phyloP scores from a whole-genome alignment of 2,888 invertebrate species.

The Drosophila ochracea region DNA sequence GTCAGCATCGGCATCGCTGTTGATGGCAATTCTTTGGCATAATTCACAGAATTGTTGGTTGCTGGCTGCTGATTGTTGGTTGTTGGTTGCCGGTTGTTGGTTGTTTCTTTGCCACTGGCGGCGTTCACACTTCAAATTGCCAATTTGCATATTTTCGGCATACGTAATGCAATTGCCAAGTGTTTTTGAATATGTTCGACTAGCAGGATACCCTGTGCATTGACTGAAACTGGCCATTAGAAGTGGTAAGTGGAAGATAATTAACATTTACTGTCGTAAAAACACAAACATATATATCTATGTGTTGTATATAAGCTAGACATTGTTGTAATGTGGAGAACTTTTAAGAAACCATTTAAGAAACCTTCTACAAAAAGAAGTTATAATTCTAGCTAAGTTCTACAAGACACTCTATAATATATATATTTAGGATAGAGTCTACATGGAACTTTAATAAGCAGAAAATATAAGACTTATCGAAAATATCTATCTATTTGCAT shows the following conservation, averaged over 20 bases:
- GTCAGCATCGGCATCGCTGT: constrained; percentile 15
- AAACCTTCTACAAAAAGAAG: background rate
- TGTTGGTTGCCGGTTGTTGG: constrained; percentile 21
- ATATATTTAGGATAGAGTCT: too few species aligned
- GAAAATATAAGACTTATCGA: background rate
- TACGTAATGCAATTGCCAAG: constrained; percentile 65
- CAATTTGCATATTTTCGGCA: constrained; percentile 77
- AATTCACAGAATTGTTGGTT: constrained; percentile 56
- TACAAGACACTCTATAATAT: background rate
- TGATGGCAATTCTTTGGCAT: constrained; percentile 55
- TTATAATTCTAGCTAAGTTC: background rate
- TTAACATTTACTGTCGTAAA: background rate
- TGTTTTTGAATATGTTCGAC: background rate
- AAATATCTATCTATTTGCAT: background rate
- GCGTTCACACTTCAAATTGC: constrained; percentile 78
- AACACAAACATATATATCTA: accelerated
- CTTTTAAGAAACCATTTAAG: background rate
- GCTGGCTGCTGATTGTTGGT: constrained; percentile 26
- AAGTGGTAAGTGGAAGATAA: background rate
- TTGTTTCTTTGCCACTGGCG: constrained; percentile 63
- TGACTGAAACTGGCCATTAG: background rate
- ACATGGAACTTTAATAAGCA: background rate
- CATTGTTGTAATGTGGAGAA: background rate
- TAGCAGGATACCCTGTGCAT: constrained; percentile 17
- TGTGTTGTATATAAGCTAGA: background rate